Base-by-base conservation (phyloP, 2,797 vertebrate species). In the Xenentodon cancila region DNA sequence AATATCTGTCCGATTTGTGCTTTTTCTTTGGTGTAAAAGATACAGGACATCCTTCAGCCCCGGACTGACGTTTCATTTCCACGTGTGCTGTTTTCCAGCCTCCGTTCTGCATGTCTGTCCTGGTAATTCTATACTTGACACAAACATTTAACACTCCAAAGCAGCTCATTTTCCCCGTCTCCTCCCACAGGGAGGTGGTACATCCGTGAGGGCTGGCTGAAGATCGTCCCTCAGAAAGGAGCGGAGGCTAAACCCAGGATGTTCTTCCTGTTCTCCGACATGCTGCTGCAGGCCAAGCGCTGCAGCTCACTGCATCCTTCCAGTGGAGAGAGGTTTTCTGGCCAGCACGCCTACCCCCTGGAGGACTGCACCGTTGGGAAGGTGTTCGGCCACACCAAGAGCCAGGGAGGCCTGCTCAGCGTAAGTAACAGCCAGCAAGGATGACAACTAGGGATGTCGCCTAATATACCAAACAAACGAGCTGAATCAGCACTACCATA, bases 341-440 rank as follows among this genome's bases (percentile, higher is more conserved):
- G 90, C 72, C 89, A 78, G 82, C 79, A 69, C 11, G 80, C 89
- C 49, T 94, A 79, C 81, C 92, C 89, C n/a, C 81, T 93, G 77
- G 83, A 79, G 59, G 89, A 91, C 59, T 86, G 84, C 67, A 73
- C 68, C 4, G 73, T 92, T 79, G 93, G 95, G 84, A 85, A 95
- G 92, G 91, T 94, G 80, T 94, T 95, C 49, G 94, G 95, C 68
- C 92, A 93, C 82, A 91, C 90, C 68, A 84, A 84, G 83, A 94
- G 94, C 85, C 91, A 88, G 63, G 89, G 92, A 59, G 91, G 92
- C 25, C 92, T 94, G 15, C 62, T 93, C 73, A 95, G 91, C n/a
- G 76, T 92, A 78, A 86, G 85, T 86, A 5, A 58, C 71, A 53
- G 16, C 2, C 15, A 15, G 37, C 37, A 40, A 12, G 12, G 9